These are phyloP conservation scores for Aricia agestis DNA, from an alignment of 1,140 invertebrate species.

Conservation along the genomic window DNA sequence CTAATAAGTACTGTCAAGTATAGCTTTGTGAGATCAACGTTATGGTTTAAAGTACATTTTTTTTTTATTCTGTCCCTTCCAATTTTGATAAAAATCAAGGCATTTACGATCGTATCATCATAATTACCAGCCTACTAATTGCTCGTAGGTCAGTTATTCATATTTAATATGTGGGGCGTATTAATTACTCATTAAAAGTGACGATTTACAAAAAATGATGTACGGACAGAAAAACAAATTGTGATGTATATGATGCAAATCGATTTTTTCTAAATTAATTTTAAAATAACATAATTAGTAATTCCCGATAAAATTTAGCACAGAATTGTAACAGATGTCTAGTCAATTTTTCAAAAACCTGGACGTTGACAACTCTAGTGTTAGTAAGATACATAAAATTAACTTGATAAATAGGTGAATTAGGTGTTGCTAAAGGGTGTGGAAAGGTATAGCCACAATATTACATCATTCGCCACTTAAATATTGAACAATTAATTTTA, in stretches of 20 bases:
- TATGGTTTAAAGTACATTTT: background rate
- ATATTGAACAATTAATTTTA: background rate
- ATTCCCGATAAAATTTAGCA: background rate
- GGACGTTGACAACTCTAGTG: background rate
- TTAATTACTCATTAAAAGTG: conserved; percentile 1
- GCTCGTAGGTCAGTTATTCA: background rate
- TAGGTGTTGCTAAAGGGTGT: background rate
- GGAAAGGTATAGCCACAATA: background rate
- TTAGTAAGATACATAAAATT: background rate
- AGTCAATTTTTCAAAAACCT: background rate
- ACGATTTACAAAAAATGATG: background rate
- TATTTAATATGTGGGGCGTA: background rate
- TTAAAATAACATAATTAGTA: background rate
- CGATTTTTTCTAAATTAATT: background rate
- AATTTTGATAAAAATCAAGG: background rate
- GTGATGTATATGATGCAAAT: background rate
- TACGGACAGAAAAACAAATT: conserved; percentile 1
- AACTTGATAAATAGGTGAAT: background rate
- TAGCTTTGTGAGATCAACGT: too few species aligned
- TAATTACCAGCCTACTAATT: background rate
- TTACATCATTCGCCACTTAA: background rate
- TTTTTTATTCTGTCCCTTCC: background rate
- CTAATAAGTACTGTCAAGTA: background rate
- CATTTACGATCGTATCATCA: background rate
- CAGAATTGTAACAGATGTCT: background rate